Evolutionary conservation across 2,888 invertebrate species (phyloP).

Genomic region (Chydorus sphaericus): DNA sequence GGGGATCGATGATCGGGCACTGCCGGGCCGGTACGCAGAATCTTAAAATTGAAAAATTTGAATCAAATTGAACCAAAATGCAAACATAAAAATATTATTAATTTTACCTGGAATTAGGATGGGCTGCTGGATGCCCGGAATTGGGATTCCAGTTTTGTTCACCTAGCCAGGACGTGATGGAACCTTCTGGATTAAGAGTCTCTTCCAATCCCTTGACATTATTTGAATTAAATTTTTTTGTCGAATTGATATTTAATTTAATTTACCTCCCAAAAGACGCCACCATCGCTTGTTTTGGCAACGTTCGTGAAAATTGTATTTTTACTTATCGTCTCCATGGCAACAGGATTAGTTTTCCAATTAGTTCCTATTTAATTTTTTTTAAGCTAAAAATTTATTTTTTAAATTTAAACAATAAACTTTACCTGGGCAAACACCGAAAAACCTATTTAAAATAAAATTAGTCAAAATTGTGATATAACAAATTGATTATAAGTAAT

Average conservation of each 20-base stretch:
- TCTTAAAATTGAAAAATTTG: slow-evolving; percentile 27
- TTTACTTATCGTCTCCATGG: slow-evolving; percentile 34
- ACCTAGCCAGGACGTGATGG: slow-evolving; percentile 71
- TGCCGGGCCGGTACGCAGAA: slow-evolving; percentile 91
- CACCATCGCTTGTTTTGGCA: slow-evolving; percentile 41
- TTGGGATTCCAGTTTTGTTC: slow-evolving; percentile 46
- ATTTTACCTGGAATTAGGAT: slow-evolving; percentile 79
- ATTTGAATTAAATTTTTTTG: no score
- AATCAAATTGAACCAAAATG: neutral
- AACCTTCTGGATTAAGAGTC: slow-evolving; percentile 37
- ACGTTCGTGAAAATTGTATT: slow-evolving; percentile 43
- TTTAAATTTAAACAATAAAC: no score
- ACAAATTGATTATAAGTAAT: neutral
- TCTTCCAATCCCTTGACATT: slow-evolving; percentile 76
- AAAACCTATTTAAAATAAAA: neutral
- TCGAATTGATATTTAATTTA: slow-evolving; percentile 17
- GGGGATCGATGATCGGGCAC: slow-evolving; percentile 86
- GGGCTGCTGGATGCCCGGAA: slow-evolving; percentile 57
- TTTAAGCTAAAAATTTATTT: no score
- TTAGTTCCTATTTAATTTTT: slow-evolving; percentile 29
- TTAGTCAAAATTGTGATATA: neutral
- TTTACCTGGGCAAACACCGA: neutral
- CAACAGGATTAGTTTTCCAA: slow-evolving; percentile 38
- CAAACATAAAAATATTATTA: no score
- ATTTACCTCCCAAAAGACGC: slow-evolving; percentile 37